A percentile compares a stretch with the other conserved stretches of the same genome.
phyloP scores from a whole-genome alignment of 2,888 invertebrate species.

The Eupeodes latifasciatus region DNA sequence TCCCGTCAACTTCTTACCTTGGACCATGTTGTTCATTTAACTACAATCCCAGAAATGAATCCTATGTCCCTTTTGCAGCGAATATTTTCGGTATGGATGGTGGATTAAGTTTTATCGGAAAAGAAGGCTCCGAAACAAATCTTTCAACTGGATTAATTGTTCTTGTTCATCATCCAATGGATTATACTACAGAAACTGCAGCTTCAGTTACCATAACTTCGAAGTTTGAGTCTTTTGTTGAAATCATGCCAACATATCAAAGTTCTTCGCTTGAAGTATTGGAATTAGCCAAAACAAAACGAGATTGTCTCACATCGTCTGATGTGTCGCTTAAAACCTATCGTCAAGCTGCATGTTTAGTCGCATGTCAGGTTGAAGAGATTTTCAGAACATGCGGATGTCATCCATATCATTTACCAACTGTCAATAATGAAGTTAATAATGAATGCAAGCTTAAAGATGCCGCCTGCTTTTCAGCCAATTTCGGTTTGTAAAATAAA shows the following conservation, averaged over 20 bases:
- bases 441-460: slow-evolving; percentile 82
- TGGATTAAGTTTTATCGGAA: slow-evolving; percentile 81
- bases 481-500: slow-evolving; percentile 80
- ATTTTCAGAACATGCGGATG: slow-evolving; percentile 82
- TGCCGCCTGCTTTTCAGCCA: slow-evolving; percentile 80
- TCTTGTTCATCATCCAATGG: slow-evolving; percentile 83
- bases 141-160: slow-evolving; percentile 82
- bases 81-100: slow-evolving; percentile 83
- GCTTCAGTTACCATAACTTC: slow-evolving; percentile 82
- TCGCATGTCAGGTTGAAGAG: slow-evolving; percentile 81
- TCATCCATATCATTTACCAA: slow-evolving; percentile 82
- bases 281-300: slow-evolving; percentile 81
- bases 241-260: slow-evolving; percentile 82
- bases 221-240: slow-evolving; percentile 82
- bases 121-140: slow-evolving; percentile 82
- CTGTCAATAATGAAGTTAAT: slow-evolving; percentile 76
- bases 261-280: slow-evolving; percentile 82
- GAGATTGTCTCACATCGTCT: slow-evolving; percentile 82
- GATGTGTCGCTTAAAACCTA: slow-evolving; percentile 81
- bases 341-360: slow-evolving; percentile 82
- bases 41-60: slow-evolving; percentile 82
- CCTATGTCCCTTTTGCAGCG: slow-evolving; percentile 82
- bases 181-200: slow-evolving; percentile 82
- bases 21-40: slow-evolving; percentile 84
- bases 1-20: slow-evolving; percentile 81